Evolutionary conservation across 2,888 invertebrate genomes (phyloP).

Genomic region (Polyommatus iphigenia): DNA sequence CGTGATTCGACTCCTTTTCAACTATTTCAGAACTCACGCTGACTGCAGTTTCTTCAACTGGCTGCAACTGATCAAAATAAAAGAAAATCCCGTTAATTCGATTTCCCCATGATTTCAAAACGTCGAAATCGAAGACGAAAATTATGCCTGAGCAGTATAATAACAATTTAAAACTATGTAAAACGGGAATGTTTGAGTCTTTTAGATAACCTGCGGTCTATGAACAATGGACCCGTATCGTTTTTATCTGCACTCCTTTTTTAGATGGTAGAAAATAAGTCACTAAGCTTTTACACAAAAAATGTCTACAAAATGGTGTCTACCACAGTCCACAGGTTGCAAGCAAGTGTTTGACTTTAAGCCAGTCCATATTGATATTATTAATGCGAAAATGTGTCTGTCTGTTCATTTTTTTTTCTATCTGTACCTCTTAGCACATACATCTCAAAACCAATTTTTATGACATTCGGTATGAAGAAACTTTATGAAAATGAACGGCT

Average conservation of each 20-base stretch:
- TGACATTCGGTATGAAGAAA: neutral
- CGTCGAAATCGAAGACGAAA: too few species aligned
- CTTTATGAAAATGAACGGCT: too few species aligned
- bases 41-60: neutral
- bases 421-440: neutral
- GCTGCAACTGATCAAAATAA: neutral
- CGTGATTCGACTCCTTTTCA: neutral
- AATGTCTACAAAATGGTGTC: neutral
- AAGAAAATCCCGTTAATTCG: neutral
- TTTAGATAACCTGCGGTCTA: conserved; percentile 27
- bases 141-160: too few species aligned
- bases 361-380: neutral
- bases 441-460: neutral
- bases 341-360: neutral
- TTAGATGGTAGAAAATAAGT: conserved; percentile 18
- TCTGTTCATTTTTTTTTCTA: too few species aligned
- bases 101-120: neutral
- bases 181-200: conserved; percentile 7
- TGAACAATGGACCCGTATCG: conserved; percentile 29
- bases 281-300: conserved; percentile 9
- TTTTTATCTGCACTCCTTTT: conserved; percentile 25
- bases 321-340: neutral
- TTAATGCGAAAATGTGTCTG: neutral
- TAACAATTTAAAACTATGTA: neutral
- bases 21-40: too few species aligned